Conservation (phyloP, 1,140 invertebrate species). For the Pseudomyrmex pallidus region DNA sequence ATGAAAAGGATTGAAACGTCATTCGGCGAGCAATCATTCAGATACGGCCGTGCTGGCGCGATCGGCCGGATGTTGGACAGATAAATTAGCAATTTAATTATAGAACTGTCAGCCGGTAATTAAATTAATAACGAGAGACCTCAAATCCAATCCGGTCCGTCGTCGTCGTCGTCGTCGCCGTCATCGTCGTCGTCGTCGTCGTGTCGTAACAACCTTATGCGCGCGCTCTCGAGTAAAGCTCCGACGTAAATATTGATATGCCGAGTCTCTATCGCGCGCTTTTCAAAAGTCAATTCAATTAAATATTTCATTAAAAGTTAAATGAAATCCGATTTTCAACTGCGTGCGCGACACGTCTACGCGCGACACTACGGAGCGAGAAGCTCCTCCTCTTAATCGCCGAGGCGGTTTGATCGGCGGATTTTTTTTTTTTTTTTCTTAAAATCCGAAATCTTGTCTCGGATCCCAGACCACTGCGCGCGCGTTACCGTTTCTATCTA, state of each 20-base stretch:
- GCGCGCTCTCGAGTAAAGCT: conserved; percentile 59
- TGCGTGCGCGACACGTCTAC: not conserved
- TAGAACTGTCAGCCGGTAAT: conserved; percentile 85
- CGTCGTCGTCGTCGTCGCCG: conserved; percentile 34
- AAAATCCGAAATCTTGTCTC: too few species aligned
- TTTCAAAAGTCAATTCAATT: conserved; percentile 70
- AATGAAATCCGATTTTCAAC: conserved; percentile 33
- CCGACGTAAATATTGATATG: conserved; percentile 67
- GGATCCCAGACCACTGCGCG: too few species aligned
- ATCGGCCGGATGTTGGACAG: conserved; percentile 80
- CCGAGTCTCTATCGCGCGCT: conserved; percentile 55
- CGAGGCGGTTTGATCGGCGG: not conserved
- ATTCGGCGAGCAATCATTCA: conserved; percentile 80
- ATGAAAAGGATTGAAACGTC: conserved; percentile 81
- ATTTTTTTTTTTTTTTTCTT: not conserved
- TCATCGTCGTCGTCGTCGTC: conserved; percentile 58
- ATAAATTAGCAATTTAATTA: conserved; percentile 86
- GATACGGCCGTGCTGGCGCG: conserved; percentile 65
- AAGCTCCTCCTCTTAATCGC: not conserved
- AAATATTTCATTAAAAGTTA: conserved; percentile 57
- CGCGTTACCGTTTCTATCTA: not conserved
- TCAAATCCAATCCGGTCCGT: conserved; percentile 81
- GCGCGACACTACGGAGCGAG: not conserved
- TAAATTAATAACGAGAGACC: conserved; percentile 85
- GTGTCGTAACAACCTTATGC: conserved; percentile 72